Evolutionary conservation across 1,140 invertebrate genomes (phyloP).

Genomic region (Anagrus nilaparvatae): DNA sequence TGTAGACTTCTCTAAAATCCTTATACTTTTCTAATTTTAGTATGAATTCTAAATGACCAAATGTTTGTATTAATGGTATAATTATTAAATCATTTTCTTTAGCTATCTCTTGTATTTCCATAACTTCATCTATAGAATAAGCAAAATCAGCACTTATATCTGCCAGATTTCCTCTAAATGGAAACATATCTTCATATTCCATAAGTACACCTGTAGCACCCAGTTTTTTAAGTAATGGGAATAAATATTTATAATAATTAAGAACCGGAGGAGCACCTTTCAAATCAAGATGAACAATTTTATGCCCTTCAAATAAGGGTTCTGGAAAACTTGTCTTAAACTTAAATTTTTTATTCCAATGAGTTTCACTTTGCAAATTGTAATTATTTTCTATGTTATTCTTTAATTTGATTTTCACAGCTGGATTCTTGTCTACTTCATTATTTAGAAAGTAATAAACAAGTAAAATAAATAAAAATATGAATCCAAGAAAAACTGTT

Average conservation of each 20-base stretch:
- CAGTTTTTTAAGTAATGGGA: constrained; percentile 63
- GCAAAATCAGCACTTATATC: constrained; percentile 63
- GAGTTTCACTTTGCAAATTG: constrained; percentile 21
- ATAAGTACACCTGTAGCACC: constrained; percentile 81
- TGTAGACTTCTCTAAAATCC: constrained; percentile 63
- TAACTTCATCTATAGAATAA: constrained; percentile 63
- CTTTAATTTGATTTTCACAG: constrained; percentile 15
- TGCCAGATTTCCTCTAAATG: constrained; percentile 61
- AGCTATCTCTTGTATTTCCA: constrained; percentile 52
- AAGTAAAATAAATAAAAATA: constrained; percentile 27
- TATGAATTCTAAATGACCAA: constrained; percentile 88
- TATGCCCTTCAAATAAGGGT: constrained; percentile 36
- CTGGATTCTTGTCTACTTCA: constrained; percentile 25
- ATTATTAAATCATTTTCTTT: constrained; percentile 60
- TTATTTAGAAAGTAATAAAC: constrained; percentile 34
- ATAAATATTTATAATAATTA: constrained; percentile 58
- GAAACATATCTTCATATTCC: constrained; percentile 99
- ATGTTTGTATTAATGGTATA: constrained; percentile 90
- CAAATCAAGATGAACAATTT: constrained; percentile 75
- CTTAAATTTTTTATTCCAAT: constrained; percentile 12
- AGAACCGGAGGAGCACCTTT: constrained; percentile 81
- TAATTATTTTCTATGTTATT: constrained; percentile 23
- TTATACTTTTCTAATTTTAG: constrained; percentile 69
- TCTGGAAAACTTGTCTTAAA: no score
- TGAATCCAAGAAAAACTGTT: constrained; percentile 27